phyloP scores from a whole-genome alignment of 2,888 invertebrate genomes.

The Erebia aethiops region DNA sequence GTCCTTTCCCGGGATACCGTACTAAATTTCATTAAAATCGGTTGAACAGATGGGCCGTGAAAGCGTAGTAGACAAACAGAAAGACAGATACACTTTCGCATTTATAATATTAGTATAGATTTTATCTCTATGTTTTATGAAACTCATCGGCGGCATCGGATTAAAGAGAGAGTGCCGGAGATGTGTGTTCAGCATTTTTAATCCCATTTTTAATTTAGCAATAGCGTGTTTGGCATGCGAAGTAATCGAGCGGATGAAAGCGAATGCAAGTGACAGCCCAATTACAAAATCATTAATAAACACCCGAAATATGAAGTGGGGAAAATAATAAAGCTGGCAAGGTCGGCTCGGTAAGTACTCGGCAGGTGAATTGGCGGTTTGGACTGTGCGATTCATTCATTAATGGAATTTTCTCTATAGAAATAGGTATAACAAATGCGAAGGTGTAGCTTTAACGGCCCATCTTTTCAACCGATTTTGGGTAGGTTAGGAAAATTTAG shows the following conservation, averaged over 20 bases:
- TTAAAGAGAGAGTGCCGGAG: conserved; percentile 21
- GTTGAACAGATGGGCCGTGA: too few species aligned
- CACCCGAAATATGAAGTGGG: conserved; percentile 69
- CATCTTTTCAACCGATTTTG: not conserved
- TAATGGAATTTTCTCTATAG: too few species aligned
- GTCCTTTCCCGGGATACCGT: too few species aligned
- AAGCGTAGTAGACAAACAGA: too few species aligned
- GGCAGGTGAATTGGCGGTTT: conserved; percentile 56
- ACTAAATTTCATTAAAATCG: too few species aligned
- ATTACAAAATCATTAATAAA: conserved; percentile 77
- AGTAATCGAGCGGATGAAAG: conserved; percentile 59
- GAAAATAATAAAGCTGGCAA: conserved; percentile 45
- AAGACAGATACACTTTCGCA: too few species aligned
- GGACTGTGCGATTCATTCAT: conserved; percentile 53
- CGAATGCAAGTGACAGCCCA: conserved; percentile 64
- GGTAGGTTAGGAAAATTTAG: too few species aligned
- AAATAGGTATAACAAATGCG: too few species aligned
- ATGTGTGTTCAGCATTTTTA: conserved; percentile 26
- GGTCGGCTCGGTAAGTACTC: conserved; percentile 37
- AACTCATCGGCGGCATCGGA: too few species aligned
- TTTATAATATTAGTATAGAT: too few species aligned
- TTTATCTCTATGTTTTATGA: too few species aligned
- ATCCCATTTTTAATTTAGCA: conserved; percentile 42
- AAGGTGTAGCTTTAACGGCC: too few species aligned
- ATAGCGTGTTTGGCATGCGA: conserved; percentile 40